Evolutionary conservation across 2,113 vertebrate genomes (phyloP).

Genomic region (Pseudopipra pipra): DNA sequence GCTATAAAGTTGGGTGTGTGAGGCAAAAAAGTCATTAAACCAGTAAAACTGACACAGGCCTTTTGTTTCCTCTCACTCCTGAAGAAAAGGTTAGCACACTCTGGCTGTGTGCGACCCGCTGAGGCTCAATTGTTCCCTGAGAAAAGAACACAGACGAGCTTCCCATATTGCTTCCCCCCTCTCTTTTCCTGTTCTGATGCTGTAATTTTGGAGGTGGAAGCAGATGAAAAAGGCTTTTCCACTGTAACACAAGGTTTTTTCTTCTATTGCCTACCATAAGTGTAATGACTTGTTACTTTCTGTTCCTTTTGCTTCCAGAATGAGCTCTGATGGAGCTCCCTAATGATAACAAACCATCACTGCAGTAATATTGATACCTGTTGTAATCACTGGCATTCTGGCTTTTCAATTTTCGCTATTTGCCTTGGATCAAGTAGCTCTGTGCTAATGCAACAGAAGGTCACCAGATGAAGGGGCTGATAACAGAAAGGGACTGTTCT

Average conservation of each 20-base stretch:
- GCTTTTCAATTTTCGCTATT: constrained; percentile 75
- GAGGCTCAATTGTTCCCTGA: background rate
- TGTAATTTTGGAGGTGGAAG: constrained; percentile 37
- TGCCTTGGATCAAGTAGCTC: constrained; percentile 74
- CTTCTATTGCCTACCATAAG: background rate
- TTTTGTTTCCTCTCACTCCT: background rate
- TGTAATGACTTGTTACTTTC: constrained; percentile 45
- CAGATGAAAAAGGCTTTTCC: constrained; percentile 22
- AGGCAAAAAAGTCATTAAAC: background rate
- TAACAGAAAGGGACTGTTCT: constrained; percentile 64
- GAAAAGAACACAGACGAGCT: background rate
- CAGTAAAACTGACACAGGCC: background rate
- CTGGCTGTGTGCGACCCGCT: background rate
- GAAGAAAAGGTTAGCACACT: background rate
- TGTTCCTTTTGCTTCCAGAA: constrained; percentile 60
- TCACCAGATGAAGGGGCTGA: constrained; percentile 77
- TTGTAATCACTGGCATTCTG: constrained; percentile 72
- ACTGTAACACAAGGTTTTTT: constrained; percentile 6
- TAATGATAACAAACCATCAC: constrained; percentile 73
- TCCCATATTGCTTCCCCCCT: background rate
- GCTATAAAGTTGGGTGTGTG: background rate
- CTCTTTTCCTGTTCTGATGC: background rate
- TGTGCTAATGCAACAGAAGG: constrained; percentile 73
- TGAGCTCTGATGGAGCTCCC: constrained; percentile 60
- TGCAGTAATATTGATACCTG: constrained; percentile 75